Evolutionary conservation across 23 tunicate genomes (phyloP).

Genomic region (Trididemnum nubilum): DNA sequence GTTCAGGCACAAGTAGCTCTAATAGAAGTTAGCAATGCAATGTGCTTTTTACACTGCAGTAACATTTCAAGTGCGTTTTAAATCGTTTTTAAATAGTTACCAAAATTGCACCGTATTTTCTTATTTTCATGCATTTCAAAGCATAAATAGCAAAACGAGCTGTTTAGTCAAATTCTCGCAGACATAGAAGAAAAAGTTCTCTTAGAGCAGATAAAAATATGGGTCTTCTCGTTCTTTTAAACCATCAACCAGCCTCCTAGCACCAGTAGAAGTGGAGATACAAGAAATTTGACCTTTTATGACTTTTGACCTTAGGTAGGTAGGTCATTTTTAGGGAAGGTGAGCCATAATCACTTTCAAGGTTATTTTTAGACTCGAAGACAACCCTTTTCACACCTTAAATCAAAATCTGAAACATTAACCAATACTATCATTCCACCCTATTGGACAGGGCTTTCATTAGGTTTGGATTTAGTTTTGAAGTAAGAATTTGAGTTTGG

Average conservation of each 20-base stretch:
- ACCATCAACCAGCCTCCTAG: conserved; percentile 23
- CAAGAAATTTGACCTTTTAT: conserved; percentile 6
- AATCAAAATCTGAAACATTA: conserved; percentile 17
- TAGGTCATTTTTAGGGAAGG: conserved; percentile 16
- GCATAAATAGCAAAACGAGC: neutral
- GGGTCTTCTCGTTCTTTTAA: conserved; percentile 14
- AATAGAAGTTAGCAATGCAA: conserved; percentile 5
- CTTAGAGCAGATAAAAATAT: conserved; percentile 24
- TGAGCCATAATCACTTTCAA: neutral
- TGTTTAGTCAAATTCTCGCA: no score
- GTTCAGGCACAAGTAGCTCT: neutral
- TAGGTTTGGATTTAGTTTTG: no score
- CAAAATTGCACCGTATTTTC: neutral
- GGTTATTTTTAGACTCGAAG: conserved; percentile 10
- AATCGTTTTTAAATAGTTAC: no score
- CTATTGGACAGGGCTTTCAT: neutral
- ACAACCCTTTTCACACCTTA: conserved; percentile 8
- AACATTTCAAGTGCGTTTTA: no score
- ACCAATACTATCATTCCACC: conserved; percentile 18
- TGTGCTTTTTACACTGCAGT: neutral
- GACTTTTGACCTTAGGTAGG: conserved; percentile 26
- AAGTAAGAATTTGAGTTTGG: no score
- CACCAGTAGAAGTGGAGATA: conserved; percentile 30
- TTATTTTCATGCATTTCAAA: neutral
- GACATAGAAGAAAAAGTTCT: conserved; percentile 12